These are phyloP conservation scores for Porites australiensis DNA, from an alignment of 64 coral and sea anemone genomes.

Conservation along the genomic window DNA sequence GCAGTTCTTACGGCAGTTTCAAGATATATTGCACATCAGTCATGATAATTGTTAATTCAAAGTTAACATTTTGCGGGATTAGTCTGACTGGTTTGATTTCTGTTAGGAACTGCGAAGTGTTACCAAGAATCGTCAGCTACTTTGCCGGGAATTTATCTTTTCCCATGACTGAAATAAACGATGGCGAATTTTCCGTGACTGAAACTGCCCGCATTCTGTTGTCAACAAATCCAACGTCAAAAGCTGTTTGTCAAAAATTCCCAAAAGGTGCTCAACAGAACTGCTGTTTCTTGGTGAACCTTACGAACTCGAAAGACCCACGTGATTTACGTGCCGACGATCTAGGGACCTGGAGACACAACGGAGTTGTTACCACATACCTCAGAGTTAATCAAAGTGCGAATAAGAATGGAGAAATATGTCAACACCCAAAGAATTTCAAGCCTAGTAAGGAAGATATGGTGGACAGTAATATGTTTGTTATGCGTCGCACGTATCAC, in stretches of 20 bases:
- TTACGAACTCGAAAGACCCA: constrained; percentile 29
- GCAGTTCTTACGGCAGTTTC: neutral
- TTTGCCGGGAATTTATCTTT: neutral
- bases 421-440: constrained; percentile 35
- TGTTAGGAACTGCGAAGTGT: neutral
- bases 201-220: constrained; percentile 11
- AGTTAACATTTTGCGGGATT: neutral
- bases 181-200: constrained; percentile 18
- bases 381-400: neutral
- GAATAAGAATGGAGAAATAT: neutral
- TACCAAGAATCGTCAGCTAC: neutral
- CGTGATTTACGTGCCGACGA: constrained; percentile 20
- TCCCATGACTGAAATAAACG: constrained; percentile 4
- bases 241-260: constrained; percentile 13
- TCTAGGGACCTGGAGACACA: constrained; percentile 29
- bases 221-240: constrained; percentile 27
- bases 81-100: neutral
- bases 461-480: neutral
- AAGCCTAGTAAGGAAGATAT: constrained; percentile 17
- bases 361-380: constrained; percentile 15
- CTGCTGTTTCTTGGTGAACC: constrained; percentile 30
- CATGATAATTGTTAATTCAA: neutral
- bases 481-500: constrained; percentile 9
- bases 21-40: neutral
- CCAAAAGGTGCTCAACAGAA: constrained; percentile 23